phyloP scores from a whole-genome alignment of 92 coral and sea anemone genomes.

The Porites divaricata region DNA sequence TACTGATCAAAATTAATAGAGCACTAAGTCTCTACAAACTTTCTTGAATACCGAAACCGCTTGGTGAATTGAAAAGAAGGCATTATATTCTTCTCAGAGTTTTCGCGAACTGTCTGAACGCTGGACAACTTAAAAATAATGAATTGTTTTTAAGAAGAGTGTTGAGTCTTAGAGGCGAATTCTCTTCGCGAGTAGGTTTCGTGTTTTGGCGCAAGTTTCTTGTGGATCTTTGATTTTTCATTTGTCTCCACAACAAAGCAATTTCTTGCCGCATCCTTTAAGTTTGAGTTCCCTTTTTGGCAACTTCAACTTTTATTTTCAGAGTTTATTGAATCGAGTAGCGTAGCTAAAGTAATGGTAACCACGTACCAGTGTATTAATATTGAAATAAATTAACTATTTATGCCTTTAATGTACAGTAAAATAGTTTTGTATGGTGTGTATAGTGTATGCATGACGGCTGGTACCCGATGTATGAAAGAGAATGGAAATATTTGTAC shows the following conservation, averaged over 20 bases:
- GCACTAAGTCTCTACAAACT: conserved; percentile 40
- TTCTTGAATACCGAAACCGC: conserved; percentile 1
- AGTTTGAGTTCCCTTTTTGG: not conserved
- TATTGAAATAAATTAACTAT: conserved; percentile 39
- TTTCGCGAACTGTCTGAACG: too few relatives aligned
- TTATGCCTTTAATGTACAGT: conserved; percentile 45
- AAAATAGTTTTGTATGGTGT: conserved; percentile 45
- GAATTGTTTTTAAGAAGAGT: not conserved
- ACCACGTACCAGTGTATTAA: not conserved
- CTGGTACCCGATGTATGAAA: conserved; percentile 37
- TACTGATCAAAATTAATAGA: conserved; percentile 68
- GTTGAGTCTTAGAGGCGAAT: not conserved
- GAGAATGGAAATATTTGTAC: conserved; percentile 2
- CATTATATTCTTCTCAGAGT: not conserved
- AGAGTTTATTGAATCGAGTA: conserved; percentile 2
- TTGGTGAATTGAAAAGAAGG: conserved; percentile 6
- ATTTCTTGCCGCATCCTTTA: not conserved
- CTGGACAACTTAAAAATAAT: not conserved
- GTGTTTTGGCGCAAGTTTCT: not conserved
- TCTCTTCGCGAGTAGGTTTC: not conserved
- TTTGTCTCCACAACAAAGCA: not conserved
- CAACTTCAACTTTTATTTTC: not conserved
- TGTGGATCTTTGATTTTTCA: not conserved
- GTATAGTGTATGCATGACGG: conserved; percentile 29
- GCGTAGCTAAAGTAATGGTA: conserved; percentile 10